Percentiles rank a stretch among this genome's conserved stretches.
phyloP scores from a whole-genome alignment of 1,140 invertebrate genomes.

The Drosophila pandora region DNA sequence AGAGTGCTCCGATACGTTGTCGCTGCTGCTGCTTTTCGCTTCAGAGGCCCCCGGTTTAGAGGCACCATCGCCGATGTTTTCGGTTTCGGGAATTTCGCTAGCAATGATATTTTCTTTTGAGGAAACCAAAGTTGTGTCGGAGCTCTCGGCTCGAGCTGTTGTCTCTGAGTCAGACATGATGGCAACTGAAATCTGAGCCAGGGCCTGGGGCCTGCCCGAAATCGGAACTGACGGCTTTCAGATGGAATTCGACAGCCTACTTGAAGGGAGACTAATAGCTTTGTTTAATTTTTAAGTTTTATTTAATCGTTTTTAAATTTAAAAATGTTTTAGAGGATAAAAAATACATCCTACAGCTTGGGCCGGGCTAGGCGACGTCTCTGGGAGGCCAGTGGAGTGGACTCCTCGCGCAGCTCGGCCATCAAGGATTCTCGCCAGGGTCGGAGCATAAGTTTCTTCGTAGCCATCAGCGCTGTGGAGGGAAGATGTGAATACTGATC shows the following conservation, averaged over 20 bases:
- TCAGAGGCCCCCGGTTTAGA: no score
- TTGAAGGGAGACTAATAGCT: no score
- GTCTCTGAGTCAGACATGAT: neutral
- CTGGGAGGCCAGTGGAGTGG: constrained; percentile 39
- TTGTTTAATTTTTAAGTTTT: neutral
- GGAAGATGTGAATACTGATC: constrained; percentile 85
- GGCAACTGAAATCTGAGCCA: no score
- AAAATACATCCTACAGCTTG: constrained; percentile 7
- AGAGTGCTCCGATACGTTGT: no score
- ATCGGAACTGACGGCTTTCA: neutral
- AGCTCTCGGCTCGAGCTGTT: neutral
- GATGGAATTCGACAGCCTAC: neutral
- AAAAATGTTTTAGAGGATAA: no score
- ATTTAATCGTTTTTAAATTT: neutral
- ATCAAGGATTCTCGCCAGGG: constrained; percentile 41
- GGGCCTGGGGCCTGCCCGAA: neutral
- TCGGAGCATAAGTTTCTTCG: constrained; percentile 85
- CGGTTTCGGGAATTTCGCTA: neutral
- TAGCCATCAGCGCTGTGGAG: constrained; percentile 85
- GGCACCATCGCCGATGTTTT: neutral
- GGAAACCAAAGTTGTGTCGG: neutral
- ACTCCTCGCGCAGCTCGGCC: constrained; percentile 43
- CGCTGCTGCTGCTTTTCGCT: no score
- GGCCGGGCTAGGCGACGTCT: constrained; percentile 12
- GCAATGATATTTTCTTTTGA: no score